Evolutionary conservation across 2,797 vertebrate genomes (phyloP).

Genomic region (Sebastes itinus): DNA sequence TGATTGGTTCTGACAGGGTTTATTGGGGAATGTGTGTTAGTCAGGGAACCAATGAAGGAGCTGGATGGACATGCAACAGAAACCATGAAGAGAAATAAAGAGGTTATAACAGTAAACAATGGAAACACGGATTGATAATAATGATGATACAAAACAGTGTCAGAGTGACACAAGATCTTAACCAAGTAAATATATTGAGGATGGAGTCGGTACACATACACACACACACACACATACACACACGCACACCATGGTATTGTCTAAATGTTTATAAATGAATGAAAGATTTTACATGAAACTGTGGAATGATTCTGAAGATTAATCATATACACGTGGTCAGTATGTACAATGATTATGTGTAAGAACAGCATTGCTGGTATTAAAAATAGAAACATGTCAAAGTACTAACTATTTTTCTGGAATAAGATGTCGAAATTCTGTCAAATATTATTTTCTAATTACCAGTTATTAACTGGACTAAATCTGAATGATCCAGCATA

Average conservation of each 20-base stretch:
- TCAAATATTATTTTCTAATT: background rate
- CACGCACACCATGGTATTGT: slow-evolving; percentile 5
- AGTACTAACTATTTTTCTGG: background rate
- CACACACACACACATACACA: background rate
- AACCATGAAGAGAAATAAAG: slow-evolving; percentile 61
- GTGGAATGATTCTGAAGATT: slow-evolving; percentile 26
- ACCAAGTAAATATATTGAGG: background rate
- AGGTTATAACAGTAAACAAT: slow-evolving; percentile 18
- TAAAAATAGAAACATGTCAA: background rate
- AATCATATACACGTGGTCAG: background rate
- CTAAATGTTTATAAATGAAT: background rate
- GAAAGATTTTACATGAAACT: background rate
- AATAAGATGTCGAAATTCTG: background rate
- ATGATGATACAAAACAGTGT: slow-evolving; percentile 13
- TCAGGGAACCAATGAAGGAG: slow-evolving; percentile 50
- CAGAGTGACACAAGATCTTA: background rate
- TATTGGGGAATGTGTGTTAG: slow-evolving; percentile 70
- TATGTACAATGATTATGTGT: background rate
- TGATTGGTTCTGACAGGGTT: slow-evolving; percentile 55
- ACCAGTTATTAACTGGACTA: background rate
- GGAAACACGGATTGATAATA: background rate
- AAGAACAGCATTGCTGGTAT: too few species aligned
- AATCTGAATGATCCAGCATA: background rate
- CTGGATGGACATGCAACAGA: slow-evolving; percentile 73
- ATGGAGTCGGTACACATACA: background rate